phyloP scores from a whole-genome alignment of 1,140 invertebrate genomes.

The Bombus turneri region DNA sequence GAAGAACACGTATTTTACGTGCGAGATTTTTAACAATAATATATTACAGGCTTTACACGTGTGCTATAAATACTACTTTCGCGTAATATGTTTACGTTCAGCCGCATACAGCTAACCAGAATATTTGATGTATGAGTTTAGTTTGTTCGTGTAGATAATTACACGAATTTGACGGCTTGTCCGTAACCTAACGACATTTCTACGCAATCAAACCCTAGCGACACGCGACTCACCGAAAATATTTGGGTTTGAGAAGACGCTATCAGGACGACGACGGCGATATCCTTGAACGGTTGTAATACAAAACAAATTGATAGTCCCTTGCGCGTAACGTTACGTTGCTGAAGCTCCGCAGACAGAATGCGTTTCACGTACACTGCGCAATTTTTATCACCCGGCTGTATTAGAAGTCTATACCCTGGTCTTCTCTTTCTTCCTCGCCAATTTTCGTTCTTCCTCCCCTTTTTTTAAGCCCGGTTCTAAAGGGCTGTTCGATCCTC shows the following conservation, averaged over 20 bases:
- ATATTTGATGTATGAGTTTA: no score
- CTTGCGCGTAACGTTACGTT: neutral
- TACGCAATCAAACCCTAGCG: neutral
- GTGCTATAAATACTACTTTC: no score
- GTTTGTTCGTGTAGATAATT: no score
- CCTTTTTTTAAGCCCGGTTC: no score
- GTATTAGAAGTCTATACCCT: slow-evolving; percentile 59
- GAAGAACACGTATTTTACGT: no score
- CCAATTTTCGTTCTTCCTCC: neutral
- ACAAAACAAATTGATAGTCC: slow-evolving; percentile 48
- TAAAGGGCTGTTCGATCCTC: slow-evolving; percentile 17
- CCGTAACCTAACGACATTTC: neutral
- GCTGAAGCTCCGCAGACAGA: neutral
- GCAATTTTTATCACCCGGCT: slow-evolving; percentile 57
- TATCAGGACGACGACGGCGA: neutral
- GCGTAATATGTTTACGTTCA: no score
- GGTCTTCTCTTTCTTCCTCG: neutral
- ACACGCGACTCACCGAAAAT: neutral
- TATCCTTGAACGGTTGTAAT: slow-evolving; percentile 32
- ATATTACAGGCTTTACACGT: no score
- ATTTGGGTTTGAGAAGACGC: neutral
- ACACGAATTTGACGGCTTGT: neutral
- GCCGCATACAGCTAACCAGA: no score
- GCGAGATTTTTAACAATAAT: no score
- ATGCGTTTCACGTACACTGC: slow-evolving; percentile 20